Conservation (phyloP, 2,888 invertebrate genomes). For the Dasypogon diadema region DNA sequence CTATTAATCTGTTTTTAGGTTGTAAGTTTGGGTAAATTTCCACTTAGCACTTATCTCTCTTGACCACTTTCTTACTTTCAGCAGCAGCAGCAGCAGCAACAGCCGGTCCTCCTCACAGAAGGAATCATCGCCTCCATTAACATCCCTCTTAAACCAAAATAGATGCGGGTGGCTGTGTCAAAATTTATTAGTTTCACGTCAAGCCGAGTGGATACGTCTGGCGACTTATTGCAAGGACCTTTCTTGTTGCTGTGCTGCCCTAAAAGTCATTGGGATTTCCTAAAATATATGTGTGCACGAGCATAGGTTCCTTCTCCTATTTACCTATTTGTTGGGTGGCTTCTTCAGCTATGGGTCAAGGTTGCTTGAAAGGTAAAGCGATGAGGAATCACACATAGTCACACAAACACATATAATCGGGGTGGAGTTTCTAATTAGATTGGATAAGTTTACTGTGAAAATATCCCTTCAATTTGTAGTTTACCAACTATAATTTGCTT, state of each 20-base stretch:
- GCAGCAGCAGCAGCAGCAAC: too few relatives aligned
- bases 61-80: too few relatives aligned
- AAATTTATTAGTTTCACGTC: slow-evolving; percentile 4
- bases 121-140: too few relatives aligned
- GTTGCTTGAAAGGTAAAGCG: background rate
- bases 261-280: background rate
- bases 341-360: background rate
- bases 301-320: background rate
- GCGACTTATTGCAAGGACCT: background rate
- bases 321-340: background rate
- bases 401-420: too few relatives aligned
- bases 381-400: too few relatives aligned
- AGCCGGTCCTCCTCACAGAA: too few relatives aligned
- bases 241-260: background rate
- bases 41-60: background rate
- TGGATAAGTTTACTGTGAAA: too few relatives aligned
- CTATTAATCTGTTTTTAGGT: background rate
- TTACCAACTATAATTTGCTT: too few relatives aligned
- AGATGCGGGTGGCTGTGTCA: background rate
- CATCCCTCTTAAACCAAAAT: too few relatives aligned
- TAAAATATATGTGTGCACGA: background rate
- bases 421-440: too few relatives aligned
- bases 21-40: background rate
- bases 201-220: background rate
- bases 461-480: too few relatives aligned